Conservation (phyloP, 2,113 vertebrate species). For the Heliornis fulica region DNA sequence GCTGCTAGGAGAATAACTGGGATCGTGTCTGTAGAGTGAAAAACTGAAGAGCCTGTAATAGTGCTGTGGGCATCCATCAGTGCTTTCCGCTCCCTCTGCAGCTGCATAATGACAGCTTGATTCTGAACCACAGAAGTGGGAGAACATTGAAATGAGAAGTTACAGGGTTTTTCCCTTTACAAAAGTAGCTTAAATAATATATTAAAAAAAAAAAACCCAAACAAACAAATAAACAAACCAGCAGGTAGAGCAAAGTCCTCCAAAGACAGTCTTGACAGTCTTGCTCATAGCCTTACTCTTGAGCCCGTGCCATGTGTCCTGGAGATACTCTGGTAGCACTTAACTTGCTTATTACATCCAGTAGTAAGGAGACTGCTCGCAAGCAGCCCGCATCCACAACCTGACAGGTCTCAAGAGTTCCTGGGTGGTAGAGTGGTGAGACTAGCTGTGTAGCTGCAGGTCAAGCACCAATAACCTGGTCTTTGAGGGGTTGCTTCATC, state of each 20-base stretch:
- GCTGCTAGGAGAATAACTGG: neutral
- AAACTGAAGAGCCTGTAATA: neutral
- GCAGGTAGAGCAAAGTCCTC: neutral
- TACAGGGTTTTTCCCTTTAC: neutral
- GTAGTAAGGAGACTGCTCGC: fast-evolving
- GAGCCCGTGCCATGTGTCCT: fast-evolving
- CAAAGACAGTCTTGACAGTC: neutral
- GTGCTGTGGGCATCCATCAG: neutral
- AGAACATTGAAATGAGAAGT: neutral
- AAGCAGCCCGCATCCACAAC: neutral
- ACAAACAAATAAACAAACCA: too few relatives aligned
- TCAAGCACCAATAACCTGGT: neutral
- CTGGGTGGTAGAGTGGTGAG: neutral
- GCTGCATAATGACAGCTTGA: neutral
- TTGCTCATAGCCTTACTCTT: neutral
- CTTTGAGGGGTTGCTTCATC: neutral
- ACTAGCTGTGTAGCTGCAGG: neutral
- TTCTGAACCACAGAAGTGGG: neutral
- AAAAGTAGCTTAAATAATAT: neutral
- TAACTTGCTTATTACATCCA: neutral
- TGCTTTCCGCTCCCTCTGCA: neutral
- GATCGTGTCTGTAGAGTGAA: neutral
- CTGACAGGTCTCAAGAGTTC: neutral
- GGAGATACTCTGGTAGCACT: neutral
- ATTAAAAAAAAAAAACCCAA: neutral